These are phyloP conservation scores for Actenoides hombroni DNA, from an alignment of 2,113 vertebrate genomes.

Conservation along the genomic window DNA sequence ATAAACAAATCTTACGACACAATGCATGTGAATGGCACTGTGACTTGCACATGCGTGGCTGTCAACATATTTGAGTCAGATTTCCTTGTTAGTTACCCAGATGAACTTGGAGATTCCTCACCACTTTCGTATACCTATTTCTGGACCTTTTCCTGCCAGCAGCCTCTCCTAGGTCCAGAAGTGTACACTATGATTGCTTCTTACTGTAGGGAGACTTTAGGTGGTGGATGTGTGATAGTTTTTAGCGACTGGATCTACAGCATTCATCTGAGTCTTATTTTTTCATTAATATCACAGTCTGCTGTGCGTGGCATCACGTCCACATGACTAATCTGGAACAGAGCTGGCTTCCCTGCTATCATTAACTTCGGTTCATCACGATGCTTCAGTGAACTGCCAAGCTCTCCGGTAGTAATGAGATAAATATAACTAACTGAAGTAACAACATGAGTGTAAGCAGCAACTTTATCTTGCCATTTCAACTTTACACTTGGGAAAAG, in stretches of 20 bases:
- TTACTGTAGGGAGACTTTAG: not conserved
- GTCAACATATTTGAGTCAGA: not conserved
- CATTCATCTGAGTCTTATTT: not conserved
- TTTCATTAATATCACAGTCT: slow-evolving; percentile 13
- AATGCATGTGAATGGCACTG: not conserved
- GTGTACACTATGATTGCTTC: not conserved
- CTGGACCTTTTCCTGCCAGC: not conserved
- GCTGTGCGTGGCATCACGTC: not conserved
- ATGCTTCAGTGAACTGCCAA: slow-evolving; percentile 17
- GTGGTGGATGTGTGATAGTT: not conserved
- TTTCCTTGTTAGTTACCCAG: not conserved
- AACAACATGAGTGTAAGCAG: not conserved
- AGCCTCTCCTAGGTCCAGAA: not conserved
- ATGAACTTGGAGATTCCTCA: not conserved
- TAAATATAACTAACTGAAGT: slow-evolving; percentile 42
- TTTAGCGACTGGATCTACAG: not conserved
- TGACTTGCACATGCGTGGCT: not conserved
- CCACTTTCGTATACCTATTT: not conserved
- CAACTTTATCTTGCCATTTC: slow-evolving; percentile 36
- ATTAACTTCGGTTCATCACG: slow-evolving; percentile 46
- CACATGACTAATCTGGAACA: slow-evolving; percentile 35
- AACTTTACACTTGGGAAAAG: not conserved
- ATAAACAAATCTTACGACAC: not conserved
- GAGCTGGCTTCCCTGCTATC: slow-evolving; percentile 24
- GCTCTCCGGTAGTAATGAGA: slow-evolving; percentile 38